Base-by-base conservation (phyloP, 2,797 vertebrate species). In the Anableps anableps region DNA sequence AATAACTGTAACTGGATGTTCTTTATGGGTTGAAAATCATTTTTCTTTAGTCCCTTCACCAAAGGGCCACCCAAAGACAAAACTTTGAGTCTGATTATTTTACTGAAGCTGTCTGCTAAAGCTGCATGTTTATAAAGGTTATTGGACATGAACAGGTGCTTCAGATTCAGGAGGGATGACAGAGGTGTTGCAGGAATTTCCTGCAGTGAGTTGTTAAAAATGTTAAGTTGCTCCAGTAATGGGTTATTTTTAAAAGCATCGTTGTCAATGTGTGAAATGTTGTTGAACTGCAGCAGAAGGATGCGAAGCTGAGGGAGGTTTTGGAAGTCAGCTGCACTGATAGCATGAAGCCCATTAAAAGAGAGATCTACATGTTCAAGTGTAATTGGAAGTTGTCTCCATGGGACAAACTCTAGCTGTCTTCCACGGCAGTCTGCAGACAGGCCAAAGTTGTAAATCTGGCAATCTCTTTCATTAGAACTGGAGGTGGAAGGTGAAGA, bases 171-270 rank as follows among this genome's bases (percentile, higher is more conserved):
- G 0, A 97, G 91, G 0, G 92, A 93, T 9, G 75, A 53, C 87
- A 98, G 73, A 0, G 95, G 94, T 45, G 36, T 79, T 4, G 92
- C 89, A 2, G 97, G 97, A 45, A 97, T 96, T 80, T 75, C 85
- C 5, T 14, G 21, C 38, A 97, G 83, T 36, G 96, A 97, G 87
- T 97, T 97, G 88, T 97, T 97, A 84, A 97, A 97, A 78, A 98
- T 92, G 80, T 92, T 74, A 0, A 98, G 90, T 9, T 93, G 17
- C 85, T 96, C 95, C 85, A 97, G 83, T 3, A 92, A 79, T 0
- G 21, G 29, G 77, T 96, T 97, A 75, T 88, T 73, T 29, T 80
- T 58, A 74, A 97, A 97, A 1, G 96, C 94, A 0, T 90, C 83
- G 0, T 89, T 76, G 1, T 95, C 93, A 21, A 97, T 94, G 66